Base-by-base conservation (phyloP, 2,888 invertebrate genomes). In the Eupelmus urozonus region DNA sequence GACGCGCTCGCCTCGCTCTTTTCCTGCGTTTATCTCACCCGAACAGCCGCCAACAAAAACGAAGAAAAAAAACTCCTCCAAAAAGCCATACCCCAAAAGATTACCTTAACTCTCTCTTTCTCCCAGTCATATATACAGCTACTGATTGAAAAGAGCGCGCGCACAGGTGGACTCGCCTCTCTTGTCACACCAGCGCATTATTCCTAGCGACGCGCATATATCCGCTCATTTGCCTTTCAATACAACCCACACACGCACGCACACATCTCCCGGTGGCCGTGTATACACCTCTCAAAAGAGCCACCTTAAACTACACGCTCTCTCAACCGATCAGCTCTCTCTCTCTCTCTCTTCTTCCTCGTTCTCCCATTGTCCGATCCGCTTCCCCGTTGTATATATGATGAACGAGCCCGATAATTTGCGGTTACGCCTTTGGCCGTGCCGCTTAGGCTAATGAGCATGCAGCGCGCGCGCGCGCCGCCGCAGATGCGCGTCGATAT, bases 361-460 rank as follows among this genome's bases (percentile, higher is more conserved):
- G 55, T 23, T 55, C 55, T 9, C 9, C 9, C 34, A 34, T 34
- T 34, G 34, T 34, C 34, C 34, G 9, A 34, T 34, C 9, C 34
- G 9, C n/a, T 34, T 34, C 18, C 25, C 42, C 9, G 49, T n/a
- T 5, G 29, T 34, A 34, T 34, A 34, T n/a, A 65, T 55, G 73
- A 57, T 73, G 55, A 57, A 63, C 63, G 65, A 65, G 73, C 18
- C n/a, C 65, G 76, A 76, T 76, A 70, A 76, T 76, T 71, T 42
- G 73, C 73, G 73, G 73, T 73, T 63, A 66, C 27, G 49, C 34
- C 9, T 34, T 34, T 34, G 34, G 34, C 34, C 5, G 34, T 34
- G 34, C 9, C 88, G 88, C 86, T 88, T 88, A 88, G 85, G 86
- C 87, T 88, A 88, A 88, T 88, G 88, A 88, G 88, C 18, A 27